A percentile compares a stretch with the other conserved stretches of the same genome.
These are phyloP conservation scores for Festucalex cinctus DNA, from an alignment of 2,113 vertebrate species.

Conservation along the genomic window DNA sequence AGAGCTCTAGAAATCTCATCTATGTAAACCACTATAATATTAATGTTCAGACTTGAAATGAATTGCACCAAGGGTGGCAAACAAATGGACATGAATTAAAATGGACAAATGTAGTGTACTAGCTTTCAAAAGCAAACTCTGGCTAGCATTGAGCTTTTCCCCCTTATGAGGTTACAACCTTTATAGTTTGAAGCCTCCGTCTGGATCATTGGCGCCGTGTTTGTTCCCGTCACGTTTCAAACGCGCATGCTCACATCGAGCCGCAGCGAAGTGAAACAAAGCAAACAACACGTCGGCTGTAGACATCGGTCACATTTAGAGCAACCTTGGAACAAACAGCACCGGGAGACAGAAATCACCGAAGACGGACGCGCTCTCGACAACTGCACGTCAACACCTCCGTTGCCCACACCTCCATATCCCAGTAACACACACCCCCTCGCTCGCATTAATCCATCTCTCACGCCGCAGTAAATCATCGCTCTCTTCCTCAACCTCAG, in stretches of 20 bases:
- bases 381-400: conserved; percentile 59
- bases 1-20: neutral
- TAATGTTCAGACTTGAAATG: conserved; percentile 18
- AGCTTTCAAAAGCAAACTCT: conserved; percentile 37
- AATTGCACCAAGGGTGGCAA: neutral
- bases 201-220: conserved; percentile 40
- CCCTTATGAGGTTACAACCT: conserved; percentile 29
- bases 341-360: conserved; percentile 52
- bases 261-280: conserved; percentile 46
- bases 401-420: conserved; percentile 58
- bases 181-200: conserved; percentile 24
- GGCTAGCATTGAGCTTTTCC: conserved; percentile 34
- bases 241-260: conserved; percentile 30
- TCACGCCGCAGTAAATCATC: conserved; percentile 56
- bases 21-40: neutral
- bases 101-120: conserved; percentile 33
- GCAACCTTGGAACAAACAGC: conserved; percentile 65
- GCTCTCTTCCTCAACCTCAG: conserved; percentile 51
- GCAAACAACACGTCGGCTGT: conserved; percentile 46
- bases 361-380: conserved; percentile 53
- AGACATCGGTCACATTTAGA: conserved; percentile 69
- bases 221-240: conserved; percentile 41
- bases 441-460: conserved; percentile 60
- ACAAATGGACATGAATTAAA: neutral
- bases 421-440: conserved; percentile 42